A percentile compares a stretch with the other conserved stretches of the same genome.
phyloP scores from a whole-genome alignment of 2,888 invertebrate genomes.

The Eulithis testata region DNA sequence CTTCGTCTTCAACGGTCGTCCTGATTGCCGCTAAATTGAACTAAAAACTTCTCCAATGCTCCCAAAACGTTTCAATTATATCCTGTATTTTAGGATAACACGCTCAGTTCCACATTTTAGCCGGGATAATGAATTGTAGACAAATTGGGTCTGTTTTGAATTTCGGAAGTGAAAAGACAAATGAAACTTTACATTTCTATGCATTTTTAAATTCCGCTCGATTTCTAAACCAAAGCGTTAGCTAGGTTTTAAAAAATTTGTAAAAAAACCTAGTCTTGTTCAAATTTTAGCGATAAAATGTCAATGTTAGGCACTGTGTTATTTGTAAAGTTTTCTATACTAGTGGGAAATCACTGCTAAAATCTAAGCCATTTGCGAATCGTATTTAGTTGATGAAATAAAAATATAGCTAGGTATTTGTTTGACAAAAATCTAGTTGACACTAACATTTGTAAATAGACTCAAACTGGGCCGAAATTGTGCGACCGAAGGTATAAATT shows the following conservation, averaged over 20 bases:
- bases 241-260: background rate
- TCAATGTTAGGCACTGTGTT: conserved; percentile 9
- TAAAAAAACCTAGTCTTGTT: background rate
- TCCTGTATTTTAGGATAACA: conserved; percentile 63
- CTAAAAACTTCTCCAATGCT: conserved; percentile 84
- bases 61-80: conserved; percentile 81
- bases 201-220: background rate
- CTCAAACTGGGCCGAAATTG: too few relatives aligned
- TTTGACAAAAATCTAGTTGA: background rate
- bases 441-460: background rate
- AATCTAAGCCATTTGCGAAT: conserved; percentile 13
- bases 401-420: background rate
- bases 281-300: conserved; percentile 5
- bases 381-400: background rate
- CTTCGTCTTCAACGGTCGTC: conserved; percentile 81
- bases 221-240: background rate
- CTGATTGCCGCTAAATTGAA: conserved; percentile 85
- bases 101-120: conserved; percentile 32
- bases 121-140: conserved; percentile 31
- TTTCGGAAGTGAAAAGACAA: too few relatives aligned
- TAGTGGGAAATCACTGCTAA: conserved; percentile 22
- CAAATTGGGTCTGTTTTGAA: conserved; percentile 17
- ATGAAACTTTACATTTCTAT: too few relatives aligned
- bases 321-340: conserved; percentile 13
- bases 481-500: background rate